These are phyloP conservation scores for Tauraco erythrolophus DNA, from an alignment of 2,113 vertebrate species.

Conservation along the genomic window DNA sequence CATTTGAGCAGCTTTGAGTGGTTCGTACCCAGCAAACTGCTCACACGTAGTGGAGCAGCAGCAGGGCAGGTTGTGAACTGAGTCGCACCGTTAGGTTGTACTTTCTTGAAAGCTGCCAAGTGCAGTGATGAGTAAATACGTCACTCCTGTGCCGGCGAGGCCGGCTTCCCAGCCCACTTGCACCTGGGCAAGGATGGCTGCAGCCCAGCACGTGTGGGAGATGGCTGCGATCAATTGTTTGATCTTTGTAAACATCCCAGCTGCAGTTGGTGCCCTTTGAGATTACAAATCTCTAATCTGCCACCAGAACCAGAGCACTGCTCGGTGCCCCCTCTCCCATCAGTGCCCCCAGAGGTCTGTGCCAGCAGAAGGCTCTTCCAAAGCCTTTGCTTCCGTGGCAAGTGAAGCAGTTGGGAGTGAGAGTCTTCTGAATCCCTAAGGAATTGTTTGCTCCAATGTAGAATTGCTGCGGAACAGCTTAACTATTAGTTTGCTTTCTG, in stretches of 20 bases:
- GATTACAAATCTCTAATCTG: background rate
- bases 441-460: background rate
- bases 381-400: accelerated
- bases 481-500: background rate
- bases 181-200: background rate
- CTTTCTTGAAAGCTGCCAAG: background rate
- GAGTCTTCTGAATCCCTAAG: background rate
- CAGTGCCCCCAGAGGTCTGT: background rate
- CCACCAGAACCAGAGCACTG: background rate
- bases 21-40: background rate
- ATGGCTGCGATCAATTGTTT: background rate
- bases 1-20: background rate
- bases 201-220: background rate
- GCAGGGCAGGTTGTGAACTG: background rate
- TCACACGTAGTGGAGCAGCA: background rate
- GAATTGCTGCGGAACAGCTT: accelerated
- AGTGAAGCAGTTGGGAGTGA: background rate
- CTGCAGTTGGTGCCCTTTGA: background rate
- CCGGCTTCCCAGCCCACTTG: background rate
- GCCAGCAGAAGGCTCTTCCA: background rate
- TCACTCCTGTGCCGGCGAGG: background rate
- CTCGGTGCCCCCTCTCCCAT: background rate
- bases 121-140: background rate
- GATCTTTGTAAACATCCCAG: background rate
- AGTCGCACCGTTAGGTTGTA: accelerated